Evolutionary conservation across 2,888 invertebrate species (phyloP), one percentile per base, ranked within the genome.

Genomic region (Rhagophthalmus giganteus): DNA sequence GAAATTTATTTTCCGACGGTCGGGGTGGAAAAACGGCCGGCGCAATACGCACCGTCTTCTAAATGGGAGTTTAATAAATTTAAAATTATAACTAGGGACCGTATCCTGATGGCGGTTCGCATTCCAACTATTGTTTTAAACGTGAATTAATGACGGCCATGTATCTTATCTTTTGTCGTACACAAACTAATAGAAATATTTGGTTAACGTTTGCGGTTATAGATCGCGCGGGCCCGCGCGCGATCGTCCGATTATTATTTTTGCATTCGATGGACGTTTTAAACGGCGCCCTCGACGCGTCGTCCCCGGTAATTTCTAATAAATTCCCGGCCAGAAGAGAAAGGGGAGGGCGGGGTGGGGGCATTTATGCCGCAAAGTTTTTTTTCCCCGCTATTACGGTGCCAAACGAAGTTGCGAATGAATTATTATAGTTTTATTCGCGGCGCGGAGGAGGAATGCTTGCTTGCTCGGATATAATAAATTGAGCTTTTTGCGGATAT

Each of bases 381-480:
- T 63, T 63, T n/a, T n/a, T n/a, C n/a, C n/a, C n/a, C n/a, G n/a
- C n/a, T n/a, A n/a, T n/a, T 63, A 58, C 60, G 56, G 59, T 57
- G 56, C 55, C 48, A 59, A 54, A 55, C 57, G 20, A 42, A n/a
- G n/a, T n/a, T n/a, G n/a, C 41, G 46, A 47, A 66, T 67, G 65
- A 67, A 59, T 66, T 66, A 67, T 65, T 59, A 59, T 62, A 59
- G 60, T 57, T 59, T 59, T 54, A 56, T 59, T 54, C 54, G 45
- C 44, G 27, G 42, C 47, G 51, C 45, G 27, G 42, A 41, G 49
- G 57, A 55, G 45, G 40, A 45, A 51, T 51, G 45, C 27, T 66
- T 65, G 64, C 62, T 63, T 61, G 61, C 62, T 63, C 61, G 61
- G 64, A 67, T 68, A n/a, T n/a, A 68, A 70, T 67, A 69, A 69